Evolutionary conservation across 2,113 vertebrate genomes (phyloP).

Genomic region (Phocoena sinus): DNA sequence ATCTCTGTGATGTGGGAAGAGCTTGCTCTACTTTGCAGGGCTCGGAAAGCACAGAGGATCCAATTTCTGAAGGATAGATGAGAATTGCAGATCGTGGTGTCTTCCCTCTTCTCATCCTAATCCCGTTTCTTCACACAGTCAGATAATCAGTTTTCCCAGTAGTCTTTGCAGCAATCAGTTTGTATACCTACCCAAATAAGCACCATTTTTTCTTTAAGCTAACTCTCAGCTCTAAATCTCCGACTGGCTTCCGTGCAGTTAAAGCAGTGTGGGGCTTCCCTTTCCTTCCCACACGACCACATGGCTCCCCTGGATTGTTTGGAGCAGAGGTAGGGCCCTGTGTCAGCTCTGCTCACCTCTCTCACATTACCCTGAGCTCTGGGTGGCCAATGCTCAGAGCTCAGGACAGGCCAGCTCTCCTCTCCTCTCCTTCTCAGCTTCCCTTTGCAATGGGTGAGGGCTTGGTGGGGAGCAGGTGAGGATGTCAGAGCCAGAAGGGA

Average conservation of each 20-base stretch:
- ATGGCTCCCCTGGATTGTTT: not conserved
- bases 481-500: not conserved
- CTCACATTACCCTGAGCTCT: not conserved
- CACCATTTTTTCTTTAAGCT: constrained; percentile 73
- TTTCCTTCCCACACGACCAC: constrained; percentile 37
- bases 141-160: constrained; percentile 62
- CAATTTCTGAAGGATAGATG: not conserved
- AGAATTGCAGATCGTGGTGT: not conserved
- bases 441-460: not conserved
- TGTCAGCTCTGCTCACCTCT: not conserved
- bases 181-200: constrained; percentile 75
- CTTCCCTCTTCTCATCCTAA: not conserved
- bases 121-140: not conserved
- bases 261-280: constrained; percentile 64
- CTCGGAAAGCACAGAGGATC: not conserved
- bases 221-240: constrained; percentile 70
- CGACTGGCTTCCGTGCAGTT: constrained; percentile 69
- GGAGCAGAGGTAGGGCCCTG: not conserved
- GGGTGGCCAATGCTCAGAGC: not conserved
- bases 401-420: not conserved
- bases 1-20: not conserved
- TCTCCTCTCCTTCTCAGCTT: not conserved
- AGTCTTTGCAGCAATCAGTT: constrained; percentile 67
- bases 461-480: not conserved
- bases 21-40: not conserved